These are phyloP conservation scores for Penaeus indicus DNA, from an alignment of 1,140 invertebrate species.

Conservation along the genomic window DNA sequence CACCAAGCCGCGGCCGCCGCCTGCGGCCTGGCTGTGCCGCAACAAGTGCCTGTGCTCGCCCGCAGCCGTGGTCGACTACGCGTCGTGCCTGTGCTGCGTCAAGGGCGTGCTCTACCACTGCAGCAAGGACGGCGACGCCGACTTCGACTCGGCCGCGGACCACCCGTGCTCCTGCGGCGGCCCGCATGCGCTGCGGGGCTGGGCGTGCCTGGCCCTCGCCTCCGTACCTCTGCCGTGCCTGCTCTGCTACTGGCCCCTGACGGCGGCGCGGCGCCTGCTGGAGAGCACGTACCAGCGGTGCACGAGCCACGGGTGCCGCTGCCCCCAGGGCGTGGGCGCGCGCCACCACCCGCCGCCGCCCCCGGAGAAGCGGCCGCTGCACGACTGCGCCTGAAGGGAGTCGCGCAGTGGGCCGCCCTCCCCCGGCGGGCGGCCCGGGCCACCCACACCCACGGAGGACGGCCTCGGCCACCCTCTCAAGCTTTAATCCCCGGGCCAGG, in stretches of 20 bases:
- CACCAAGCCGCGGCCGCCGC: constrained; percentile 84
- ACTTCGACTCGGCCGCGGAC: constrained; percentile 79
- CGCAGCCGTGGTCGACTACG: constrained; percentile 87
- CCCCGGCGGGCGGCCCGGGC: background rate
- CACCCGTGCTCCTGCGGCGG: constrained; percentile 88
- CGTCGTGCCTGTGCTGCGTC: constrained; percentile 92
- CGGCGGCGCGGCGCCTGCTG: constrained; percentile 82
- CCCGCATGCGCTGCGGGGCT: constrained; percentile 79
- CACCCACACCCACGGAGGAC: constrained; percentile 22
- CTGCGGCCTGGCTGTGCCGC: constrained; percentile 89
- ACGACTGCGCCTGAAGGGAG: constrained; percentile 56
- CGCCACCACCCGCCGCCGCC: constrained; percentile 38
- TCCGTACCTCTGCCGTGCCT: constrained; percentile 88
- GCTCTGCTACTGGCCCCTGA: constrained; percentile 91
- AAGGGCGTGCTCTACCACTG: constrained; percentile 94
- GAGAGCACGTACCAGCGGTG: constrained; percentile 86
- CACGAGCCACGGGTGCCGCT: constrained; percentile 79
- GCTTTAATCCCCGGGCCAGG: constrained; percentile 52
- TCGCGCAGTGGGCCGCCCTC: background rate
- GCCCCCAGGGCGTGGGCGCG: constrained; percentile 65
- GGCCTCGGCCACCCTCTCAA: constrained; percentile 45
- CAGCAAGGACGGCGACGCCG: constrained; percentile 80
- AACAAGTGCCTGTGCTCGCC: constrained; percentile 88
- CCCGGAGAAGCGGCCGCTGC: constrained; percentile 52
- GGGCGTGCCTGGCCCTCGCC: constrained; percentile 86